A percentile compares a stretch with the other conserved stretches of the same genome.
Conservation (phyloP, 2,797 vertebrate species). For the Macropus fuliginosus region DNA sequence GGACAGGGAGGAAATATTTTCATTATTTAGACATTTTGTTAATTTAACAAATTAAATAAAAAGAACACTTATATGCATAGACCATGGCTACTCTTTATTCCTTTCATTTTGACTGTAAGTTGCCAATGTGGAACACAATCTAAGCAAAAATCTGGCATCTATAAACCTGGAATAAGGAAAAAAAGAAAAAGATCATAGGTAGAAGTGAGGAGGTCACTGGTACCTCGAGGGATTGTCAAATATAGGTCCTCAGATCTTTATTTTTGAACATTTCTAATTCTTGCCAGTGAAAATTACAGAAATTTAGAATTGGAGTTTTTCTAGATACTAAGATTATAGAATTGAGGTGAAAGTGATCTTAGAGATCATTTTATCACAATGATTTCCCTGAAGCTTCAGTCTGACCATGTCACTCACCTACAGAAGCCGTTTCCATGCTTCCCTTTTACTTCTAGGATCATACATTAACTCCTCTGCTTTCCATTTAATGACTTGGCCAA, state of each 20-base stretch:
- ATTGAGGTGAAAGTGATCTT: background rate
- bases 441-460: background rate
- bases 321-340: background rate
- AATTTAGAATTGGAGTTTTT: background rate
- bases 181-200: background rate
- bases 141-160: background rate
- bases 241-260: background rate
- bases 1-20: background rate
- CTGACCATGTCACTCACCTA: background rate
- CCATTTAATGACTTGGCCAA: background rate
- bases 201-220: background rate
- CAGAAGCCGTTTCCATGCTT: background rate
- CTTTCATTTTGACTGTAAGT: background rate
- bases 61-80: background rate
- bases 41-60: background rate
- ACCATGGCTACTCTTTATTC: background rate
- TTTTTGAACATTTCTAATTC: background rate
- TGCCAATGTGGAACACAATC: background rate
- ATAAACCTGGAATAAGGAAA: background rate
- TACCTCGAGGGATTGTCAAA: background rate
- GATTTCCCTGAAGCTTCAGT: background rate
- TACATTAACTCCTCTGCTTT: background rate
- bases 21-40: background rate
- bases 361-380: background rate
- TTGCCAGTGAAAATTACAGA: background rate